A percentile compares a stretch with the other conserved stretches of the same genome.
These are phyloP conservation scores for Oreochromis aureus DNA, from an alignment of 2,113 vertebrate species.

Conservation along the genomic window DNA sequence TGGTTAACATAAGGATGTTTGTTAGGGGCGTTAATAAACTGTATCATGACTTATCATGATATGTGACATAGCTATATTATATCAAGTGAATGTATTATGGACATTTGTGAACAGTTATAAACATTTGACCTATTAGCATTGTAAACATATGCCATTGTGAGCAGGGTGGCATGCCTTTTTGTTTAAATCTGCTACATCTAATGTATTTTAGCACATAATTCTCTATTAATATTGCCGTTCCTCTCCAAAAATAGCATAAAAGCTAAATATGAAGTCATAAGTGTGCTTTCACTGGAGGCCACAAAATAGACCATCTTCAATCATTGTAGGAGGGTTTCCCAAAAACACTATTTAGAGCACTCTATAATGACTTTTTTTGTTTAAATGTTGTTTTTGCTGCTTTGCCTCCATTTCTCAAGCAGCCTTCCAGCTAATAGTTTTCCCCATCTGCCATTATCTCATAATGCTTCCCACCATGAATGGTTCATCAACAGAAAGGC, in stretches of 20 bases:
- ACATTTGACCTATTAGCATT: neutral
- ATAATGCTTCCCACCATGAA: neutral
- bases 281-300: neutral
- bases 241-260: neutral
- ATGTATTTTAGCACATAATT: neutral
- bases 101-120: neutral
- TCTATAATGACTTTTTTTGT: neutral
- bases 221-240: neutral
- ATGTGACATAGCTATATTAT: neutral
- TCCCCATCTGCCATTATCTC: neutral
- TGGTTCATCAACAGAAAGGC: neutral
- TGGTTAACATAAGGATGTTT: neutral
- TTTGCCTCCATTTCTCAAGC: neutral
- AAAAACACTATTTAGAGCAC: neutral
- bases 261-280: neutral
- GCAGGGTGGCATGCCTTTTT: neutral
- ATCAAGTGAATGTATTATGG: neutral
- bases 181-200: neutral
- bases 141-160: neutral
- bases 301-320: neutral
- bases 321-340: neutral
- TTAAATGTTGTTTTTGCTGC: neutral
- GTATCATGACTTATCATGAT: neutral
- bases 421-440: neutral
- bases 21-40: accelerated